A percentile compares a stretch with the other conserved stretches of the same genome.
Conservation (phyloP, 2,888 invertebrate genomes). For the Agrotis exclamationis region DNA sequence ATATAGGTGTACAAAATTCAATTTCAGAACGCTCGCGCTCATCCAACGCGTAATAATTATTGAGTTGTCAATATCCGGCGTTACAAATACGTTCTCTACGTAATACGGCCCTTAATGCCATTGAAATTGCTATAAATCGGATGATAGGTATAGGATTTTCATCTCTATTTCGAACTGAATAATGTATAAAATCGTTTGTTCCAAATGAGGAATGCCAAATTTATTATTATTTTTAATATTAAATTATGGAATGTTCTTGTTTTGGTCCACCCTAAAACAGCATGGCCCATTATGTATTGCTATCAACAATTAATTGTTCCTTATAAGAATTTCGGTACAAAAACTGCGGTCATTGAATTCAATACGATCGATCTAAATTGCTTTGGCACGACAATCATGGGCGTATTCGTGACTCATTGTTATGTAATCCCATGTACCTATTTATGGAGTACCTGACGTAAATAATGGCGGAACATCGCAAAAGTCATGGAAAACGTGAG, state of each 20-base stretch:
- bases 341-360: conserved; percentile 46
- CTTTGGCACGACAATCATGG: conserved; percentile 41
- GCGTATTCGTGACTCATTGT: conserved; percentile 46
- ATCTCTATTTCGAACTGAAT: background rate
- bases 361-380: conserved; percentile 46
- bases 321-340: conserved; percentile 41
- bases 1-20: conserved; percentile 25
- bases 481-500: conserved; percentile 49
- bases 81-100: conserved; percentile 41
- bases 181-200: background rate
- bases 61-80: conserved; percentile 52
- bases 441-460: conserved; percentile 15
- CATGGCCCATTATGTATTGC: conserved; percentile 19
- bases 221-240: conserved; percentile 10
- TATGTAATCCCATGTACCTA: conserved; percentile 18
- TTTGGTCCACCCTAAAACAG: conserved; percentile 11
- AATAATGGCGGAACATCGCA: conserved; percentile 30
- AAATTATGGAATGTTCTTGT: background rate
- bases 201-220: background rate
- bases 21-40: conserved; percentile 43
- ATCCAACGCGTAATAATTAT: conserved; percentile 44
- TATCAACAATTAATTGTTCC: conserved; percentile 41
- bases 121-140: conserved; percentile 31
- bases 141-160: conserved; percentile 13
- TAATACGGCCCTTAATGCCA: conserved; percentile 17